Evolutionary conservation across 2,888 invertebrate genomes (phyloP), one percentile per base, ranked within the genome.

Genomic region (Coleophora deauratella): DNA sequence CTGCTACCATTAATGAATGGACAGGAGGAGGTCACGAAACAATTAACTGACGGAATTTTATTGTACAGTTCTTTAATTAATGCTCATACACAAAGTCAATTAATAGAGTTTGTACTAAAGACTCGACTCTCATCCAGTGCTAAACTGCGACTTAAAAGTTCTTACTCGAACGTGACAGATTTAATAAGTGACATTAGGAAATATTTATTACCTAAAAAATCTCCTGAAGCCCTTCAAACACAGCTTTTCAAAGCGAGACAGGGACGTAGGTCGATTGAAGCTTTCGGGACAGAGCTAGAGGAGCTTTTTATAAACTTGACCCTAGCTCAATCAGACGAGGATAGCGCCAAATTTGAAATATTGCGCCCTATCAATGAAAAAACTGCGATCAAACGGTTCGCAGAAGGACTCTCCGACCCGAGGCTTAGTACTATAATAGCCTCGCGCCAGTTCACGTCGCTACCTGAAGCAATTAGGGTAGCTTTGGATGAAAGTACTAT

Each of bases 351-450:
- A 4, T 43, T 33, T 37, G 28, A 36, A 9, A 31, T 46, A 10
- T 32, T 49, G 37, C 46, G 42, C 13, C 44, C 45, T 2, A 32
- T 48, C 12, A 48, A 50, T 38, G 50, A 47, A 37, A 43, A 38
- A 9, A n/a, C 42, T 2, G 47, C 47, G 0, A 40, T 50, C 3
- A 47, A 47, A 41, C 41, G 37, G 13, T 47, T 50, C 40, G 37
- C 45, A 35, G 45, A 47, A 28, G 47, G 47, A 13, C 31, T 47
- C 12, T 39, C 44, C 1, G 39, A 46, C 37, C 30, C 33, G 1
- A 30, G 45, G 1, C 13, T 47, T 9, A 44, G 44, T 14, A 50
- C 44, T 2, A 45, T 45, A 2, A 42, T 47, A 7, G 33, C 47
- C 1, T 47, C 47, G 4, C 37, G 47, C 0, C 38, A 50, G 31